phyloP scores from a whole-genome alignment of 2,797 vertebrate species.

The Distichodus sexfasciatus region DNA sequence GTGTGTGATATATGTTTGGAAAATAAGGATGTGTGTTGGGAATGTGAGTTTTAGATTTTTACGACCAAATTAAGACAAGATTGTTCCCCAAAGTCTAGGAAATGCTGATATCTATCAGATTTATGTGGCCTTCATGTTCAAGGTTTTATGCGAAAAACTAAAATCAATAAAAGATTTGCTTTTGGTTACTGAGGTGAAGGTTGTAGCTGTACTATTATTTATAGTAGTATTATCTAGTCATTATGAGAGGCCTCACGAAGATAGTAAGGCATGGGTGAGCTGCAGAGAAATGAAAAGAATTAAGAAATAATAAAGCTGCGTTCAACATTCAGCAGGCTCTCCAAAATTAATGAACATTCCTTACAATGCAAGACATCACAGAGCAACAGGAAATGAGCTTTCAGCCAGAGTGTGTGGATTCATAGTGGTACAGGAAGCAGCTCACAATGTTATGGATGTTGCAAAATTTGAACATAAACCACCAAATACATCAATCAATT shows the following conservation, averaged over 20 bases:
- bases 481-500: neutral
- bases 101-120: too few relatives aligned
- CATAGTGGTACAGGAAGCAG: neutral
- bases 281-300: slow-evolving; percentile 43
- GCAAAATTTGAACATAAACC: neutral
- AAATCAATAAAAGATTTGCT: too few relatives aligned
- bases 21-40: slow-evolving; percentile 32
- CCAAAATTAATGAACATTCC: slow-evolving; percentile 44
- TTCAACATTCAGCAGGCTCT: slow-evolving; percentile 37
- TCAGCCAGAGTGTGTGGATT: neutral
- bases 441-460: neutral
- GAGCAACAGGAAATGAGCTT: slow-evolving; percentile 23
- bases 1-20: neutral
- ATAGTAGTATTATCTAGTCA: too few relatives aligned
- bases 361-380: slow-evolving; percentile 12
- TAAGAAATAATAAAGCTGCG: slow-evolving; percentile 41
- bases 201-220: too few relatives aligned
- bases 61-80: too few relatives aligned
- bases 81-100: too few relatives aligned
- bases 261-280: slow-evolving; percentile 3
- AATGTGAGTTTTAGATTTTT: too few relatives aligned
- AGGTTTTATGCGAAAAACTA: too few relatives aligned
- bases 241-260: slow-evolving; percentile 10
- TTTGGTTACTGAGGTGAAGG: too few relatives aligned
- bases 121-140: too few relatives aligned